A percentile compares a stretch with the other conserved stretches of the same genome.
These are phyloP conservation scores for Drosophila antonietae DNA, from an alignment of 2,888 invertebrate species.

Conservation along the genomic window DNA sequence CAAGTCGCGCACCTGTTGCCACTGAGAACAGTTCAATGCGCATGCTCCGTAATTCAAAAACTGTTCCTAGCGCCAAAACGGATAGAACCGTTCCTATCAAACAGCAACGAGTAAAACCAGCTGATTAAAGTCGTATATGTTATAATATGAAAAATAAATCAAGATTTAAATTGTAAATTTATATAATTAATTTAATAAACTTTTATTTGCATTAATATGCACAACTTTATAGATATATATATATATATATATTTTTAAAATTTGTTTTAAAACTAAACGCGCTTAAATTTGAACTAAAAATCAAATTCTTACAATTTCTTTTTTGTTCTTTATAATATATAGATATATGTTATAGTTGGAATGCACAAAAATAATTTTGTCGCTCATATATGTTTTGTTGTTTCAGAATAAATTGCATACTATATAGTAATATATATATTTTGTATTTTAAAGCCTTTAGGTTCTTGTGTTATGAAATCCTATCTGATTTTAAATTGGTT, in stretches of 20 bases:
- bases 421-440: constrained; percentile 11
- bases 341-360: constrained; percentile 75
- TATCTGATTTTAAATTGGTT: constrained; percentile 73
- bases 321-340: constrained; percentile 13
- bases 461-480: constrained; percentile 65
- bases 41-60: constrained; percentile 47
- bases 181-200: constrained; percentile 61
- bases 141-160: background rate
- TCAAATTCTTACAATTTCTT: constrained; percentile 28
- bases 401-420: constrained; percentile 40
- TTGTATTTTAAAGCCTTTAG: constrained; percentile 74
- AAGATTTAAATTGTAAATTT: constrained; percentile 15
- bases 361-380: constrained; percentile 70
- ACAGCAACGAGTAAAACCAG: constrained; percentile 26
- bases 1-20: constrained; percentile 61
- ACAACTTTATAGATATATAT: constrained; percentile 50
- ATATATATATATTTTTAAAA: constrained; percentile 33
- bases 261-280: constrained; percentile 56
- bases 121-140: background rate
- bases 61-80: constrained; percentile 37
- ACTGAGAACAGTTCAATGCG: constrained; percentile 53
- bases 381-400: constrained; percentile 18
- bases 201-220: constrained; percentile 73
- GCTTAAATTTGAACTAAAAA: constrained; percentile 64
- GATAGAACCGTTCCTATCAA: constrained; percentile 29